These are phyloP conservation scores for Polia nebulosa DNA, from an alignment of 2,888 invertebrate genomes.

Conservation along the genomic window DNA sequence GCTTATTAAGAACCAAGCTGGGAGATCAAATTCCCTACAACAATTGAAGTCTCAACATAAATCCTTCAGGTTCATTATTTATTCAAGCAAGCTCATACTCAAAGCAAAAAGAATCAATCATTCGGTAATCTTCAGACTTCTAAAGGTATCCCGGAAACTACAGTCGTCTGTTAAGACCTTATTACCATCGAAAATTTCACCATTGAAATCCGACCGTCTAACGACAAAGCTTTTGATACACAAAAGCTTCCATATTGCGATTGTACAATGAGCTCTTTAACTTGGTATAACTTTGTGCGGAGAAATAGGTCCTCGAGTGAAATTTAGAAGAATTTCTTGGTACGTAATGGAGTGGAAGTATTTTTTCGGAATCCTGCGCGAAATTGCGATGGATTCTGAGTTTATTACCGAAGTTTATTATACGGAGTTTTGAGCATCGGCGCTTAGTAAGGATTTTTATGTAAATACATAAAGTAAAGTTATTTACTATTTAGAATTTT, in stretches of 20 bases:
- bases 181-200: constrained; percentile 42
- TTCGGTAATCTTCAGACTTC: constrained; percentile 15
- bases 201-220: constrained; percentile 38
- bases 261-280: constrained; percentile 47
- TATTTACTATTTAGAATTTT: constrained; percentile 19
- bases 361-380: constrained; percentile 50
- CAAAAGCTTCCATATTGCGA: constrained; percentile 57
- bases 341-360: constrained; percentile 52
- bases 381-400: constrained; percentile 52
- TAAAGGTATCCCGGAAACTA: constrained; percentile 14
- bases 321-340: constrained; percentile 49
- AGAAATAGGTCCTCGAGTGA: constrained; percentile 31
- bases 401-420: constrained; percentile 60
- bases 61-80: not conserved
- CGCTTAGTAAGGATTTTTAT: constrained; percentile 27
- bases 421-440: constrained; percentile 30
- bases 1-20: not conserved
- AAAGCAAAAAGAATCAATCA: constrained; percentile 17
- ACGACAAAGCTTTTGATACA: constrained; percentile 56
- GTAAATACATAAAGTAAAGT: constrained; percentile 23
- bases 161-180: constrained; percentile 25
- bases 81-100: not conserved
- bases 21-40: not conserved
- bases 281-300: constrained; percentile 54
- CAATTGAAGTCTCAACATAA: not conserved